phyloP scores from a whole-genome alignment of 2,888 invertebrate genomes.

The Orchesellides sinensis region DNA sequence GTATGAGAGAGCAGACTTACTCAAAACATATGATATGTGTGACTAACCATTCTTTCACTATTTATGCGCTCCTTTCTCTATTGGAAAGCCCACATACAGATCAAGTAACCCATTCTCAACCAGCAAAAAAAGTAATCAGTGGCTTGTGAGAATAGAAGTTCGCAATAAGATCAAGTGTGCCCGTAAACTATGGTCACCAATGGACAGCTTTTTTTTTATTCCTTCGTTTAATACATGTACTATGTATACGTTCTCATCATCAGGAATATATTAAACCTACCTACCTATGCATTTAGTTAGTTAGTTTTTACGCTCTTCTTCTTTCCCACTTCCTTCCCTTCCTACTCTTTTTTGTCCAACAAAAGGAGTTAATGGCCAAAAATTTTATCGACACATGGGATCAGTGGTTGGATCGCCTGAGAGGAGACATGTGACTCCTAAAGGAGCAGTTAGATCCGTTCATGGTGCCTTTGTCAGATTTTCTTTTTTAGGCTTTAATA shows the following conservation, averaged over 20 bases:
- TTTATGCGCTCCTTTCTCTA: conserved; percentile 28
- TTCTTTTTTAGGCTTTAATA: conserved; percentile 39
- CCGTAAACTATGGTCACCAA: conserved; percentile 57
- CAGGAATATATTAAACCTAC: not conserved
- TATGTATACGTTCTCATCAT: conserved; percentile 12
- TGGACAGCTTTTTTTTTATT: conserved; percentile 2
- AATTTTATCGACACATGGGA: conserved; percentile 58
- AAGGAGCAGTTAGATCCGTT: conserved; percentile 56
- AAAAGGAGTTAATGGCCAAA: conserved; percentile 59
- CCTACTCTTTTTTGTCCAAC: conserved; percentile 23
- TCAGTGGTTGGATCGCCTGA: conserved; percentile 55
- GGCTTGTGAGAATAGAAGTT: conserved; percentile 42
- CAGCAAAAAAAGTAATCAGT: conserved; percentile 27
- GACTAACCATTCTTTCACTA: conserved; percentile 14
- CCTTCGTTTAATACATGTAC: conserved; percentile 16
- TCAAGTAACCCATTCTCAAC: conserved; percentile 45
- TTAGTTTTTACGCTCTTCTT: conserved; percentile 27
- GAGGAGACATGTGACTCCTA: conserved; percentile 39
- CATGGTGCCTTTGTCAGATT: conserved; percentile 53
- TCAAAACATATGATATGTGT: not conserved
- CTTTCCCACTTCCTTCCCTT: not conserved
- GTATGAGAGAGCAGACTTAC: not conserved
- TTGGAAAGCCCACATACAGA: conserved; percentile 19
- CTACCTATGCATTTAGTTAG: conserved; percentile 5
- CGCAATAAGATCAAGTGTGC: conserved; percentile 5